These are phyloP conservation scores for Prolemur simus DNA, from an alignment of 2,113 vertebrate species.

Conservation along the genomic window DNA sequence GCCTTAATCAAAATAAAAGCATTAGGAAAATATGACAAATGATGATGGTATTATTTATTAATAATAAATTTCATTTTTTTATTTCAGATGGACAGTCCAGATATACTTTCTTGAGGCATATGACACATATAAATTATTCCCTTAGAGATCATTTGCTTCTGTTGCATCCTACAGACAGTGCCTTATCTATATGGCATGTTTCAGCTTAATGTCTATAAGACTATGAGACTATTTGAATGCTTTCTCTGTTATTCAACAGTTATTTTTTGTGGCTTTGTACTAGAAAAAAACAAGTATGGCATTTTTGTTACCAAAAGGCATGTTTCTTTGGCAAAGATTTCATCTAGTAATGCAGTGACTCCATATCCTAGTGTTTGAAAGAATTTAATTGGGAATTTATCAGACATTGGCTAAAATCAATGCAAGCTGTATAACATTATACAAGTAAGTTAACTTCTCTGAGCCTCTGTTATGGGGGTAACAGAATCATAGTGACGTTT, in stretches of 20 bases:
- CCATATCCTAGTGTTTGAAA: background rate
- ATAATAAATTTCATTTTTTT: background rate
- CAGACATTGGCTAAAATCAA: background rate
- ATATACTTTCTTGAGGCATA: background rate
- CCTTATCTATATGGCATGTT: background rate
- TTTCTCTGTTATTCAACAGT: background rate
- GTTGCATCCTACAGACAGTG: background rate
- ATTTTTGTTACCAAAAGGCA: background rate
- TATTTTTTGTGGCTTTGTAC: background rate
- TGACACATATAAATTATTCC: background rate
- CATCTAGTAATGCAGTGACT: background rate
- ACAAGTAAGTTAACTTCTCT: background rate
- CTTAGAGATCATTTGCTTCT: background rate
- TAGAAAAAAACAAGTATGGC: background rate
- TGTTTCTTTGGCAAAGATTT: background rate
- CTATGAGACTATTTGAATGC: background rate
- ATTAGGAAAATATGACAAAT: background rate
- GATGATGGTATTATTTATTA: background rate
- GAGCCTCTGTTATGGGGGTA: background rate
- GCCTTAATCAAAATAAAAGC: slow-evolving; percentile 9
- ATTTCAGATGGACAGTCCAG: background rate
- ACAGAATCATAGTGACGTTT: background rate
- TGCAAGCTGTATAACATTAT: background rate
- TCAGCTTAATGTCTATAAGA: background rate
- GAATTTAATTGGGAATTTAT: background rate